Evolutionary conservation across 2,888 invertebrate species (phyloP).

Genomic region (Apamea monoglypha): DNA sequence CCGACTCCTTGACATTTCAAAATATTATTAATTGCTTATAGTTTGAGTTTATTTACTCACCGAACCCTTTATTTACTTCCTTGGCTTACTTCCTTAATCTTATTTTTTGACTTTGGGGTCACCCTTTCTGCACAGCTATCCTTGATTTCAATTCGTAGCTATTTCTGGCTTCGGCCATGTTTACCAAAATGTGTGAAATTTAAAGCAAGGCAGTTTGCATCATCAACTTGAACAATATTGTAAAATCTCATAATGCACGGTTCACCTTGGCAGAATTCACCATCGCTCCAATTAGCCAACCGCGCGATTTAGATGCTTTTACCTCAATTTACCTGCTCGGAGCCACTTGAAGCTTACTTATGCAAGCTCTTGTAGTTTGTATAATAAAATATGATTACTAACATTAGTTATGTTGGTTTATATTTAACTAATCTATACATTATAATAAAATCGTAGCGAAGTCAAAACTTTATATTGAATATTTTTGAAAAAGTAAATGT

Average conservation of each 20-base stretch:
- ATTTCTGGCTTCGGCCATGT: background rate
- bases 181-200: background rate
- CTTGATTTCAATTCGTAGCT: background rate
- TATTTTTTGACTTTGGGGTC: background rate
- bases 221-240: slow-evolving; percentile 30
- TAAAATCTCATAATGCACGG: slow-evolving; percentile 48
- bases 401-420: background rate
- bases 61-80: background rate
- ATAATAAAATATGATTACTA: slow-evolving; percentile 11
- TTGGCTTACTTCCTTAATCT: background rate
- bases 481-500: too few relatives aligned
- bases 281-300: slow-evolving; percentile 58
- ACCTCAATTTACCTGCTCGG: background rate
- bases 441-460: background rate
- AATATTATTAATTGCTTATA: background rate
- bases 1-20: background rate
- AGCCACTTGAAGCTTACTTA: slow-evolving; percentile 37
- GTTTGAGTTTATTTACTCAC: too few relatives aligned
- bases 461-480: background rate
- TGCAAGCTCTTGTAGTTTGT: slow-evolving; percentile 26
- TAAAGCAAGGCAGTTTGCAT: slow-evolving; percentile 9
- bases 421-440: background rate
- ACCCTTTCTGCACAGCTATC: background rate
- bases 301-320: slow-evolving; percentile 37
- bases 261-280: slow-evolving; percentile 64